Evolutionary conservation across 1,140 invertebrate genomes (phyloP).

Genomic region (Cydia fagiglandana): DNA sequence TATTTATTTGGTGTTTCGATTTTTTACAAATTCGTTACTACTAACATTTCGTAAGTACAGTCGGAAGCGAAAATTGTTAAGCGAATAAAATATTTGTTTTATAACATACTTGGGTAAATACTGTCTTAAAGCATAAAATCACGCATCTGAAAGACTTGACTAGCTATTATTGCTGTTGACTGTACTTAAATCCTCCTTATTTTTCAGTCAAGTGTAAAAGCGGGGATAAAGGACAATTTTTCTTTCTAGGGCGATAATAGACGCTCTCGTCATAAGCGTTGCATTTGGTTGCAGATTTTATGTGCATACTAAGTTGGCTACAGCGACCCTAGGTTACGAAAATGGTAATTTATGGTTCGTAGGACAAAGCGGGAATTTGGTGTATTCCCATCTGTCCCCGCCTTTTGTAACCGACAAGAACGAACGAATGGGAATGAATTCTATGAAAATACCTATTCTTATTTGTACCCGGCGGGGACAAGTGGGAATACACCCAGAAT

Average conservation of each 20-base stretch:
- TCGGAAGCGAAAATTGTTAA: no score
- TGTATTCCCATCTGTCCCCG: neutral
- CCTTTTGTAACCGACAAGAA: neutral
- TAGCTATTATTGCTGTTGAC: no score
- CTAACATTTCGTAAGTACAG: no score
- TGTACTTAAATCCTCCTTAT: neutral
- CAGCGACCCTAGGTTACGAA: neutral
- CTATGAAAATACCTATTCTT: no score
- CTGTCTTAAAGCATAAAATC: no score
- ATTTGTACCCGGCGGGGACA: no score
- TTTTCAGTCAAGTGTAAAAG: neutral
- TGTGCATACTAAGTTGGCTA: neutral
- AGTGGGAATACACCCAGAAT: no score
- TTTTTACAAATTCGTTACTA: neutral
- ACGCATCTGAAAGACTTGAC: no score
- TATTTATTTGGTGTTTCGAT: neutral
- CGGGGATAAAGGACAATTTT: neutral
- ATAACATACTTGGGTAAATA: no score
- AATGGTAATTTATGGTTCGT: neutral
- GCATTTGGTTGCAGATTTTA: conserved; percentile 10
- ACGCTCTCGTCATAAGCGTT: neutral
- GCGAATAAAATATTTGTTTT: no score
- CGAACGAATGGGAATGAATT: no score
- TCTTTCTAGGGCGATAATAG: neutral
- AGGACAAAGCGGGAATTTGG: neutral